Evolutionary conservation across 1,140 invertebrate species (phyloP).

Genomic region (Eciton burchellii): DNA sequence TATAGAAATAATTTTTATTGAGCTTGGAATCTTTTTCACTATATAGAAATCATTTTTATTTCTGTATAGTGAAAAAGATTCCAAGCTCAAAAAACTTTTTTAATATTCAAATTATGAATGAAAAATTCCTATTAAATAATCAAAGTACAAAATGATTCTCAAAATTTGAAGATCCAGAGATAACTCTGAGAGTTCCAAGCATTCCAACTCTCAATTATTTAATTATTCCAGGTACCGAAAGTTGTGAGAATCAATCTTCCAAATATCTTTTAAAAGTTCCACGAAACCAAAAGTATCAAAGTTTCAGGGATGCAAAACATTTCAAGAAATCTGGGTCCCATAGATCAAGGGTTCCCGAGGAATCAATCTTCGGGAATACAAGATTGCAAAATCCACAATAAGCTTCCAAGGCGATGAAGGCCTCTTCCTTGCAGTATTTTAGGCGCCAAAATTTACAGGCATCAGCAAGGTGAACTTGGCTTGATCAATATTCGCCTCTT

Average conservation of each 20-base stretch:
- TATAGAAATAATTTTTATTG: neutral
- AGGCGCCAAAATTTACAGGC: slow-evolving; percentile 83
- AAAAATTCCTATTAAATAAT: too few species aligned
- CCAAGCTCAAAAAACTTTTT: neutral
- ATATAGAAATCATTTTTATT: neutral
- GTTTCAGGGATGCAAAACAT: slow-evolving; percentile 2
- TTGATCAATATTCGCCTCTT: slow-evolving; percentile 78
- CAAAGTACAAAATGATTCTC: neutral
- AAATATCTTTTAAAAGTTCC: neutral
- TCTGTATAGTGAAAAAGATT: neutral
- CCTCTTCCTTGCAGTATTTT: slow-evolving; percentile 48
- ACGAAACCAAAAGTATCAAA: neutral
- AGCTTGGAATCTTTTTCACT: neutral
- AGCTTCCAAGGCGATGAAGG: slow-evolving; percentile 12
- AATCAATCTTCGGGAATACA: neutral
- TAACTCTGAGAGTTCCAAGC: neutral
- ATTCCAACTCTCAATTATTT: slow-evolving; percentile 1
- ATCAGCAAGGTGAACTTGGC: slow-evolving; percentile 83
- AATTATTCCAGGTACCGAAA: neutral
- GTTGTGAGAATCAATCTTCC: neutral
- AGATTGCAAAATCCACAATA: neutral
- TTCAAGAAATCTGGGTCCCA: slow-evolving; percentile 8
- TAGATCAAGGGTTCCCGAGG: neutral
- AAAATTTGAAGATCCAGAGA: neutral
- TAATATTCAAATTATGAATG: too few species aligned